Percentiles rank a stretch among this genome's conserved stretches.
Evolutionary conservation across 53 echinoderm and acorn worm genomes (phyloP).

Genomic region (Stichopus horrens): DNA sequence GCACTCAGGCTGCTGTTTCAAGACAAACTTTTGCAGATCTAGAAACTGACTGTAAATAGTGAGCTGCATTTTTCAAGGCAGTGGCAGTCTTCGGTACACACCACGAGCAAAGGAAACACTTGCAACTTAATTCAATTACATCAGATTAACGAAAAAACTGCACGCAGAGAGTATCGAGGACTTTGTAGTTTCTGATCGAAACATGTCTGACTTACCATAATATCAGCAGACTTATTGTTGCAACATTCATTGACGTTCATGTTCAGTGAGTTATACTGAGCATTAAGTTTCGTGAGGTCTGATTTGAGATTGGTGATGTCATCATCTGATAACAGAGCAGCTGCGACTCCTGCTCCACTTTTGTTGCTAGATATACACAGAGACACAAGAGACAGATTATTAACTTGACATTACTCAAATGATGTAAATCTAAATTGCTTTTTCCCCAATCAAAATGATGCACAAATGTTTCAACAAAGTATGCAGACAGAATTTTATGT

Average conservation of each 20-base stretch:
- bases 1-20: too few species aligned
- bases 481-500: too few species aligned
- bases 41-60: too few species aligned
- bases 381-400: too few species aligned
- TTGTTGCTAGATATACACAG: neutral
- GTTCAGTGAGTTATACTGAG: constrained; percentile 59
- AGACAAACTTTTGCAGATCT: too few species aligned
- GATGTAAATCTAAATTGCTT: too few species aligned
- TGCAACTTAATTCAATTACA: neutral
- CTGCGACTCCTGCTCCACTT: constrained; percentile 16
- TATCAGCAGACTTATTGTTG: constrained; percentile 69
- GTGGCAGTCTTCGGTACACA: too few species aligned
- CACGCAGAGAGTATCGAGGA: neutral
- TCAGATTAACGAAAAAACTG: neutral
- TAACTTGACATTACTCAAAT: too few species aligned
- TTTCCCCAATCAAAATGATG: too few species aligned
- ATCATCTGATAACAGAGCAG: constrained; percentile 38
- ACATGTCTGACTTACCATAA: constrained; percentile 55
- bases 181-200: neutral
- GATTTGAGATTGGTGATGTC: constrained; percentile 65
- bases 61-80: too few species aligned
- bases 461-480: too few species aligned
- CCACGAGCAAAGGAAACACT: neutral
- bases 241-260: constrained; percentile 81
- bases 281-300: constrained; percentile 63